Evolutionary conservation across 2,113 vertebrate genomes (phyloP).

Genomic region (Apeltes quadracus): DNA sequence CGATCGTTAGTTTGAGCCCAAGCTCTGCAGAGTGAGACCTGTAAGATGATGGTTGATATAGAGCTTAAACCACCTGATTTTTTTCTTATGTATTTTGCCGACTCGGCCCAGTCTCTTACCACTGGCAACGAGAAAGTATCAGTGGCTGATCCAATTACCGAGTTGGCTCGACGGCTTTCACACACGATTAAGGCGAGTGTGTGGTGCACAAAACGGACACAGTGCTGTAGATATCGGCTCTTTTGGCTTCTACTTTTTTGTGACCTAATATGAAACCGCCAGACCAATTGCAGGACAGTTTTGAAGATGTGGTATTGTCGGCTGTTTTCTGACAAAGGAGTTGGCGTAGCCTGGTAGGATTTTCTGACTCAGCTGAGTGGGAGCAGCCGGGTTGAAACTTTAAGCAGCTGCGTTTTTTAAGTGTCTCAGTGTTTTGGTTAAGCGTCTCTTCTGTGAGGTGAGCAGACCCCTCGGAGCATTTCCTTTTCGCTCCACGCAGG

Average conservation of each 20-base stretch:
- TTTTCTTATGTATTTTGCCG: slow-evolving; percentile 9
- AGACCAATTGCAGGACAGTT: background rate
- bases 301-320: background rate
- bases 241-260: background rate
- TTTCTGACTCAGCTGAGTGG: background rate
- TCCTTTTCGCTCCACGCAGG: slow-evolving; percentile 27
- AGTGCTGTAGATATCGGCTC: background rate
- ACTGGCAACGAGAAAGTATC: slow-evolving; percentile 49
- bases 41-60: background rate
- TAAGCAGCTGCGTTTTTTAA: background rate
- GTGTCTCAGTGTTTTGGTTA: too few relatives aligned
- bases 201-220: background rate
- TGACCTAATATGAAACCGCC: background rate
- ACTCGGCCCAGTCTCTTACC: background rate
- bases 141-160: slow-evolving; percentile 57
- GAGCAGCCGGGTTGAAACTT: background rate
- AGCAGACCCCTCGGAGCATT: slow-evolving; percentile 55
- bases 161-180: slow-evolving; percentile 43
- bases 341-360: background rate
- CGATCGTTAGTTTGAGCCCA: too few relatives aligned
- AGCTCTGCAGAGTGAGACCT: background rate
- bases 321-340: background rate
- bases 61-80: background rate
- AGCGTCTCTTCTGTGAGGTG: slow-evolving; percentile 62
- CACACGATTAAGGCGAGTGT: slow-evolving; percentile 9